Evolutionary conservation across 2,888 invertebrate species (phyloP), one percentile per base, ranked within the genome.

Genomic region (Callinectes sapidus): DNA sequence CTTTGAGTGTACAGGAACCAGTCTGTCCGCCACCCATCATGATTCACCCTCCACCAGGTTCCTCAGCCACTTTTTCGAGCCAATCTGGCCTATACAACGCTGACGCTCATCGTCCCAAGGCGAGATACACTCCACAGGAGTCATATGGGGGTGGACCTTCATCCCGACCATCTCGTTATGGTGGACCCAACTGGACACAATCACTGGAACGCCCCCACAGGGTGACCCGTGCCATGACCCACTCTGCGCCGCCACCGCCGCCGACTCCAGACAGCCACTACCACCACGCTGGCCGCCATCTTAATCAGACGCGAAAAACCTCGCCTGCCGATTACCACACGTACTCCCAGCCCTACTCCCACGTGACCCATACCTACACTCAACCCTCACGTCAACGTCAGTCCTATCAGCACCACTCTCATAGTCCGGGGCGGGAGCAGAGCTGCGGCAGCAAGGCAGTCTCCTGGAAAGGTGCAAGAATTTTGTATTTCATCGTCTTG

Each of bases 361-460:
- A 91, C 77, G n/a, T 35, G 81, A 81, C 90, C 81, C 77, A 90
- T 55, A 77, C 91, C 71, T 28, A 54, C 90, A 23, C 92, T 90
- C 89, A 71, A 87, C 61, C 81, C 55, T 89, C 81, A 88, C 39
- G 32, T 87, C 89, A 92, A 28, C 88, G 89, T 48, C 61, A 91
- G 89, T 28, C 71, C 71, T 71, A 71, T 35, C 86, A 55, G 54
- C 54, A 89, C 39, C 61, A 90, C 32, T 90, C 93, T 66, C 77
- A 61, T 55, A 92, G 89, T 90, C 93, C 89, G 48, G 91, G 92
- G 71, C 89, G 93, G 88, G 94, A 94, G 54, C 94, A 93, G 90
- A 91, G 87, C 92, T 93, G 90, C 94, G 90, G 88, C 94, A 94
- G 91, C 94, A 94, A 94, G 93, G 93, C 93, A 54, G 94, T 94